These are phyloP conservation scores for Rostratula benghalensis DNA, from an alignment of 2,113 vertebrate species.

Conservation along the genomic window DNA sequence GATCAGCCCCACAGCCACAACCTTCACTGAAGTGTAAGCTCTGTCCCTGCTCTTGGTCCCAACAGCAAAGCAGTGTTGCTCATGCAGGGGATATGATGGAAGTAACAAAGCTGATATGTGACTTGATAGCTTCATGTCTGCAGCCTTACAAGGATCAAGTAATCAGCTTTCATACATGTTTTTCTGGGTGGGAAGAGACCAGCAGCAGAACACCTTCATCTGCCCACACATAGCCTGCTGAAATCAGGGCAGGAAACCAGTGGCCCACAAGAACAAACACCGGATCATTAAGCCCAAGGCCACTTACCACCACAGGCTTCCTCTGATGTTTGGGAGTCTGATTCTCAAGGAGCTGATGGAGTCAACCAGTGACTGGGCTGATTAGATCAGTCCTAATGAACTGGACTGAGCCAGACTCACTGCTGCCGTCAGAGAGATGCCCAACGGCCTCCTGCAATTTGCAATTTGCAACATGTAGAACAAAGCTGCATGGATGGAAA, in stretches of 20 bases:
- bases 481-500: constrained; percentile 6
- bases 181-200: neutral
- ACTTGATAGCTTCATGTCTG: neutral
- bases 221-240: neutral
- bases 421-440: neutral
- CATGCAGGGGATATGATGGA: neutral
- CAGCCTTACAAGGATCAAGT: neutral
- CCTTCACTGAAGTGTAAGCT: neutral
- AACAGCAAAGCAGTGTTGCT: neutral
- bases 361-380: neutral
- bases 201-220: neutral
- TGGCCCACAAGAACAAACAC: neutral
- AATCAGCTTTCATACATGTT: neutral
- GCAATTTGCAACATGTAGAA: neutral
- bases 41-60: neutral
- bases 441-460: neutral
- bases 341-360: neutral
- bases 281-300: neutral
- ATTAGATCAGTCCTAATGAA: neutral
- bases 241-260: neutral
- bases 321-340: neutral
- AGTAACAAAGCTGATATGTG: neutral
- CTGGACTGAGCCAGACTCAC: neutral
- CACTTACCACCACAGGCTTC: neutral
- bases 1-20: neutral